Base-by-base conservation (phyloP, 2,888 invertebrate species). In the Euproctis similis region DNA sequence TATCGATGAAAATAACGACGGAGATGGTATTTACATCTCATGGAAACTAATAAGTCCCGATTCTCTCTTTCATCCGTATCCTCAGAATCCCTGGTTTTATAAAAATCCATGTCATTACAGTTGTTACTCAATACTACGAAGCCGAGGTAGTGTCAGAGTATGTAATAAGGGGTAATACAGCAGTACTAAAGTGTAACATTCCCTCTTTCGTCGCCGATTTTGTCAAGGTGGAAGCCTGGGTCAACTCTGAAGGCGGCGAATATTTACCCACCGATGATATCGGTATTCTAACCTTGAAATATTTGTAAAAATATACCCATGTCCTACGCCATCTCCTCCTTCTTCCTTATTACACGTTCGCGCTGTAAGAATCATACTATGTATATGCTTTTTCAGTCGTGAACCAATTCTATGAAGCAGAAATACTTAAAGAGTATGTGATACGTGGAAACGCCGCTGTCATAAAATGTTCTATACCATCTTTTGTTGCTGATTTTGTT, bases 141-240 rank as follows among this genome's bases (percentile, higher is more conserved):
- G 92, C 93, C 21, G 94, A 95, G 80, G 92, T 92, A 49, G 93
- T 94, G 46, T 94, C 94, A 41, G 95, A 95, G 69, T 94, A 95
- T 76, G 94, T 95, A 22, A 95, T 95, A 53, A 88, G 91, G 49
- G 94, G 95, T 28, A 95, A 95, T 68, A 91, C 93, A 14, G 95
- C 94, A 7, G 92, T 95, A 31, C 81, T 95, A 24, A 94, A 94
- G 74, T 95, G 95, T 81, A 94, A 92, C 59, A 94, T 95, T 57
- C 95, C 95, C 13, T 93, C 93, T 42, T 95, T 95, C 72, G 94
- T 95, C 34, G 91, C 93, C 23, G 96, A 96, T 85, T 96, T 95
- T 77, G 93, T 97, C 28, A 90, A 90, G 67, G 95, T 97, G 28
- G 91, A 93, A 66, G 91, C 93, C 42, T 95, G 95, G 95, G 77